Conservation (phyloP, 2,888 invertebrate species). For the Onchidella celtica region DNA sequence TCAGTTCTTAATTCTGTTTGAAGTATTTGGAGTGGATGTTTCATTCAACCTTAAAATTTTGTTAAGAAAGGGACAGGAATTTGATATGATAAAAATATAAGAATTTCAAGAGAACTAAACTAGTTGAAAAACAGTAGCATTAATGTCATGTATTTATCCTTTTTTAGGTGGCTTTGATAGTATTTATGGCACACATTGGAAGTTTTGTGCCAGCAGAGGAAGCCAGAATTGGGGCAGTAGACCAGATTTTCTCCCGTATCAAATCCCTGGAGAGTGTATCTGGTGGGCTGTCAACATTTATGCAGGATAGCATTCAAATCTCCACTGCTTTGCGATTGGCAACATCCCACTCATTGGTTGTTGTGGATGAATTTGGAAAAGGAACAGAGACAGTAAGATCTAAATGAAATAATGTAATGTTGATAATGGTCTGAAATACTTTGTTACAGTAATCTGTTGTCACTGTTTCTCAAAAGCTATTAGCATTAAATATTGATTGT, state of each 20-base stretch:
- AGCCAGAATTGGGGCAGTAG: constrained; percentile 87
- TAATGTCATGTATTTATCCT: too few relatives aligned
- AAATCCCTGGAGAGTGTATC: constrained; percentile 89
- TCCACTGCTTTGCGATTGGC: constrained; percentile 86
- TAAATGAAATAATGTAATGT: neutral
- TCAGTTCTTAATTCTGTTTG: too few relatives aligned
- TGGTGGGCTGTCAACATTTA: constrained; percentile 90
- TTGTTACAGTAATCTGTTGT: neutral
- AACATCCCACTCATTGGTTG: constrained; percentile 86
- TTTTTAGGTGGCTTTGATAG: constrained; percentile 86
- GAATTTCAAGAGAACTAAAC: too few relatives aligned
- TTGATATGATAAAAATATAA: too few relatives aligned
- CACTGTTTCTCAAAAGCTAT: neutral
- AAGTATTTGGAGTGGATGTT: too few relatives aligned
- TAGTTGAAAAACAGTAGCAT: too few relatives aligned
- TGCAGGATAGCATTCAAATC: constrained; percentile 91
- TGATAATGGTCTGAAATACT: neutral
- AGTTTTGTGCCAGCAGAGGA: constrained; percentile 91
- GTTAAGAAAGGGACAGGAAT: too few relatives aligned
- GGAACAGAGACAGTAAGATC: constrained; percentile 85
- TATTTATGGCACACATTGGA: constrained; percentile 93
- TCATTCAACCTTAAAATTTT: too few relatives aligned
- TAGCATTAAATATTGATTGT: neutral
- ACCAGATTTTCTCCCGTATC: constrained; percentile 88
- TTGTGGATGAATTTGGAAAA: constrained; percentile 95